These are phyloP conservation scores for Synergus laeviventris DNA, from an alignment of 2,888 invertebrate species.

Conservation along the genomic window DNA sequence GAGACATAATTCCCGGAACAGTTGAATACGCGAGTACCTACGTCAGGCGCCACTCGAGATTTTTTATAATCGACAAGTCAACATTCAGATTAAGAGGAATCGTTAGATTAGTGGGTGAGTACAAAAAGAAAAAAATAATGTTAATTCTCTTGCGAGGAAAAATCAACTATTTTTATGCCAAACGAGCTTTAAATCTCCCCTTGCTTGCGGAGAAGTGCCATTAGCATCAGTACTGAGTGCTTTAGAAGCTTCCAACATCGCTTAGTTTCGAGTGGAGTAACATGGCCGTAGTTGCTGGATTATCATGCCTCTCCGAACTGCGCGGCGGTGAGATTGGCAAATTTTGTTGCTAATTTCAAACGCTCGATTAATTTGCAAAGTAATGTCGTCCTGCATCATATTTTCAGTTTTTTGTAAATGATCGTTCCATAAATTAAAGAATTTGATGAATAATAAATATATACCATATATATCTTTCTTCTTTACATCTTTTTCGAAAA, in stretches of 20 bases:
- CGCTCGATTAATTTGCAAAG: not conserved
- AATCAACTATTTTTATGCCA: conserved; percentile 72
- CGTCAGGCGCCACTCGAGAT: conserved; percentile 12
- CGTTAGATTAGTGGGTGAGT: conserved; percentile 28
- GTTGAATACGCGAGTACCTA: conserved; percentile 32
- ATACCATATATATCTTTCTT: too few relatives aligned
- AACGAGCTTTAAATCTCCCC: conserved; percentile 68
- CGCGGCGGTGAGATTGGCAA: not conserved
- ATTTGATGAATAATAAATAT: too few relatives aligned
- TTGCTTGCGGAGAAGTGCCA: conserved; percentile 64
- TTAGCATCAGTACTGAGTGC: conserved; percentile 65
- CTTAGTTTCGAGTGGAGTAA: conserved; percentile 61
- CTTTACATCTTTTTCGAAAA: too few relatives aligned
- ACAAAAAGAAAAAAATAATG: conserved; percentile 14
- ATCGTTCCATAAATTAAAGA: too few relatives aligned
- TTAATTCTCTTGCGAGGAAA: conserved; percentile 50
- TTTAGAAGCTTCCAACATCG: conserved; percentile 67
- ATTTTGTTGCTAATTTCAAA: conserved; percentile 47
- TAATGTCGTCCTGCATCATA: too few relatives aligned
- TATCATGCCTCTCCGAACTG: conserved; percentile 19
- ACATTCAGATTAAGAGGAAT: not conserved
- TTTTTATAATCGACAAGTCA: not conserved
- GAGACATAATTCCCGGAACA: conserved; percentile 32
- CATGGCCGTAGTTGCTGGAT: conserved; percentile 44
- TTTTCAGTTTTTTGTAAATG: too few relatives aligned